These are phyloP conservation scores for Ditylenchus dipsaci DNA, from an alignment of 1,140 invertebrate genomes.

Conservation along the genomic window DNA sequence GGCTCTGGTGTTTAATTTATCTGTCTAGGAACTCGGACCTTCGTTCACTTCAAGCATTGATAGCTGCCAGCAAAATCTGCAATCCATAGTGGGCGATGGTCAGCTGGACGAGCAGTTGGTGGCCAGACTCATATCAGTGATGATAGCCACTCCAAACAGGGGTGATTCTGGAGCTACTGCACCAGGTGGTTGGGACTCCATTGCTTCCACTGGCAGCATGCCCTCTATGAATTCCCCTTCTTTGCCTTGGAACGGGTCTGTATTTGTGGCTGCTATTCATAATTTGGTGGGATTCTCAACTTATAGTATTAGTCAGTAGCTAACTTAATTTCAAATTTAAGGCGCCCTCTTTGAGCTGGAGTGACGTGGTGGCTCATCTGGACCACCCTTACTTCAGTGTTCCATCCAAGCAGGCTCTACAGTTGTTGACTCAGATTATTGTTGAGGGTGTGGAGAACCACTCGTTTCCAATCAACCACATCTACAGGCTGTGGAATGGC, in stretches of 20 bases:
- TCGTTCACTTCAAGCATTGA: constrained; percentile 26
- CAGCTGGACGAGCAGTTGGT: constrained; percentile 21
- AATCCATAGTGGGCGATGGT: constrained; percentile 10
- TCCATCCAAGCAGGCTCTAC: constrained; percentile 77
- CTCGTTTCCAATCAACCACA: constrained; percentile 21
- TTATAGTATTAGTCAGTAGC: constrained; percentile 33
- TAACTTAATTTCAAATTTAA: constrained; percentile 66
- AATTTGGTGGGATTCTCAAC: constrained; percentile 10
- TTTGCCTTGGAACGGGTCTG: constrained; percentile 24
- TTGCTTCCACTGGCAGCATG: not conserved
- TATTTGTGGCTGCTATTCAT: constrained; percentile 30
- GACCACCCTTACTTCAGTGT: constrained; percentile 80
- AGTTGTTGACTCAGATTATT: constrained; percentile 46
- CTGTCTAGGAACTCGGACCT: constrained; percentile 16
- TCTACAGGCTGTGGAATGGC: constrained; percentile 21
- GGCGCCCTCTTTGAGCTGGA: constrained; percentile 63
- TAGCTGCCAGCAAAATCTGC: constrained; percentile 14
- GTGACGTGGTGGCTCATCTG: constrained; percentile 80
- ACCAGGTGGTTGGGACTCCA: constrained; percentile 11
- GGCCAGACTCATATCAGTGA: constrained; percentile 28
- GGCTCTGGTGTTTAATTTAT: not conserved
- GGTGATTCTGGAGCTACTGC: not conserved
- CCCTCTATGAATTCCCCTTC: not conserved
- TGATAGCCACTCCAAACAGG: constrained; percentile 5
- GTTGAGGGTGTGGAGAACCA: constrained; percentile 12